Conservation (phyloP, 2,113 vertebrate species). For the Triplophysa rosa region DNA sequence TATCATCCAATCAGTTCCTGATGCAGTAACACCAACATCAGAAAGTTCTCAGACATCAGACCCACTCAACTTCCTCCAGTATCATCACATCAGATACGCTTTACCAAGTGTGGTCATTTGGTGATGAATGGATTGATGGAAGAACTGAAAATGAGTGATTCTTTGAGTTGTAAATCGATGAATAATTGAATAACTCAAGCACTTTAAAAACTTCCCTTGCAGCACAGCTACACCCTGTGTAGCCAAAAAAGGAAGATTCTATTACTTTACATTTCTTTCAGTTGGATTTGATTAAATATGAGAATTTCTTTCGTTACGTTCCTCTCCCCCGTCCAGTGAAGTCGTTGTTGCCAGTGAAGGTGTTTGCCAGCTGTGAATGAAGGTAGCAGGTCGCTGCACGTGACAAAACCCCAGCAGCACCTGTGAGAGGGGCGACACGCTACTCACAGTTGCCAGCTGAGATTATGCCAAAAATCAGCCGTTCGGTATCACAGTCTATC, state of each 20-base stretch:
- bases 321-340: not conserved
- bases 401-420: slow-evolving; percentile 87
- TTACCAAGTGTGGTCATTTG: too few species aligned
- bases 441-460: slow-evolving; percentile 99
- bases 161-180: not conserved
- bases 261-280: not conserved
- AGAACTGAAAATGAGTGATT: not conserved
- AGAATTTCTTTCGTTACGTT: not conserved
- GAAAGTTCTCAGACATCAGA: slow-evolving; percentile 62
- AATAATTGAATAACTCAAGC: not conserved
- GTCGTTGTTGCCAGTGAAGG: not conserved
- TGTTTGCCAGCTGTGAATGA: slow-evolving; percentile 7
- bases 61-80: not conserved
- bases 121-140: not conserved
- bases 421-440: slow-evolving; percentile 77
- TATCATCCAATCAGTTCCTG: slow-evolving; percentile 94
- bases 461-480: slow-evolving; percentile 89
- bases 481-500: not conserved
- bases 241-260: not conserved
- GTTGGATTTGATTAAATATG: not conserved
- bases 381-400: slow-evolving; percentile 78
- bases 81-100: not conserved
- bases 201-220: not conserved
- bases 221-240: not conserved
- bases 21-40: slow-evolving; percentile 97